Conservation (phyloP, 2,888 invertebrate species). For the Pandemis corylana region DNA sequence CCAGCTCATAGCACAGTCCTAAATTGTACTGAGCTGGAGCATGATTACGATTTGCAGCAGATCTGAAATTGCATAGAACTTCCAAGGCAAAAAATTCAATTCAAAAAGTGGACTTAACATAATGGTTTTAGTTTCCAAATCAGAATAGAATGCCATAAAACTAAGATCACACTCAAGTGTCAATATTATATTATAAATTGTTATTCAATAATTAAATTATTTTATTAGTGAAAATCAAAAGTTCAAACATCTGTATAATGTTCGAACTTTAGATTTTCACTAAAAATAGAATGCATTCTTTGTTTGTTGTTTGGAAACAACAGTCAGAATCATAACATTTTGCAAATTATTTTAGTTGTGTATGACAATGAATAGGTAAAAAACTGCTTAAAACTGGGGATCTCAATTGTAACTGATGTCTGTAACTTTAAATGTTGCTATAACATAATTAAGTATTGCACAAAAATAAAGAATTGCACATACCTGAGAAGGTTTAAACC, state of each 20-base stretch:
- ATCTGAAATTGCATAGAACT: constrained; percentile 53
- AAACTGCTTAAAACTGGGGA: no score
- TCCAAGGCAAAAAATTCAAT: not conserved
- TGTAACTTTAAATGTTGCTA: not conserved
- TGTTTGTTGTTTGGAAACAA: not conserved
- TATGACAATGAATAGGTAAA: not conserved
- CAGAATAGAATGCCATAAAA: no score
- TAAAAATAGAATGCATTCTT: no score
- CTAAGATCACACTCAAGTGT: no score
- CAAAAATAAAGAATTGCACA: constrained; percentile 36
- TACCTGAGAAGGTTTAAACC: constrained; percentile 84
- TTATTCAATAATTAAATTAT: no score
- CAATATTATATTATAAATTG: no score
- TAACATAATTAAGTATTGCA: not conserved
- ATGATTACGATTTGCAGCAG: constrained; percentile 85
- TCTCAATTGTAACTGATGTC: no score
- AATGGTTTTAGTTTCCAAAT: not conserved
- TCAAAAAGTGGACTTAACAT: not conserved
- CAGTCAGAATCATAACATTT: not conserved
- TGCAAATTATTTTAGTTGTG: not conserved
- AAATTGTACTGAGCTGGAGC: constrained; percentile 88
- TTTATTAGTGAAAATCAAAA: no score
- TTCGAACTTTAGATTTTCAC: no score
- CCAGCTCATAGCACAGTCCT: constrained; percentile 88
- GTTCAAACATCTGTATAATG: no score